These are phyloP conservation scores for Catocala fraxini DNA, from an alignment of 2,888 invertebrate genomes.

Conservation along the genomic window DNA sequence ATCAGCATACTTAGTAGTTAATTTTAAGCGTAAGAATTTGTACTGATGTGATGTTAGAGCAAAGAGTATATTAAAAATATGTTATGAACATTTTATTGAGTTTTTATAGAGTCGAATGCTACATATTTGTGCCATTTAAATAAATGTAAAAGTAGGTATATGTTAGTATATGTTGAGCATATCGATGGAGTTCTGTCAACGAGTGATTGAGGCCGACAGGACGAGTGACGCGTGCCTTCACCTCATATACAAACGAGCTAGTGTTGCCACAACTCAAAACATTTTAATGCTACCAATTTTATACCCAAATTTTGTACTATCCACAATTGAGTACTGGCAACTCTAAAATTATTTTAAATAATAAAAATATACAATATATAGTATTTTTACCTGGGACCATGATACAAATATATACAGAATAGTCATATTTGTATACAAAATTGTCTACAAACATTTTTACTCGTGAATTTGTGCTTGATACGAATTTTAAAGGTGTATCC, in stretches of 20 bases:
- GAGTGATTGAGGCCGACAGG: conserved; percentile 55
- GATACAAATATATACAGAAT: conserved; percentile 49
- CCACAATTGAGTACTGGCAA: conserved; percentile 24
- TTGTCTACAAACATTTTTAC: conserved; percentile 41
- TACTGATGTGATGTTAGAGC: conserved; percentile 84
- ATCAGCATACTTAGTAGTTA: conserved; percentile 58
- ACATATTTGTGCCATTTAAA: conserved; percentile 83
- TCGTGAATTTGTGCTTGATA: conserved; percentile 29
- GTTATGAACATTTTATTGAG: conserved; percentile 59
- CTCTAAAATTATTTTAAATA: conserved; percentile 29
- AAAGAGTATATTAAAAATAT: conserved; percentile 74
- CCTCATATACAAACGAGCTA: conserved; percentile 20
- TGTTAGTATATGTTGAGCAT: conserved; percentile 61
- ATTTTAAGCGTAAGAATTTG: conserved; percentile 65
- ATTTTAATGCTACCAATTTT: conserved; percentile 4
- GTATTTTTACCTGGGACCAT: conserved; percentile 65
- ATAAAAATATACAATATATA: conserved; percentile 48
- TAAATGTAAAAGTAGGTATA: conserved; percentile 68
- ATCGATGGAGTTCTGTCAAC: conserved; percentile 46
- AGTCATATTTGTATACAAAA: conserved; percentile 41
- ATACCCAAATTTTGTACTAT: conserved; percentile 8
- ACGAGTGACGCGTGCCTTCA: conserved; percentile 55
- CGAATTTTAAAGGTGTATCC: neutral
- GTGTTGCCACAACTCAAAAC: conserved; percentile 41
- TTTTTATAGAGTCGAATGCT: conserved; percentile 72